phyloP scores from a whole-genome alignment of 2,113 vertebrate genomes.

The Oncorhynchus nerka region DNA sequence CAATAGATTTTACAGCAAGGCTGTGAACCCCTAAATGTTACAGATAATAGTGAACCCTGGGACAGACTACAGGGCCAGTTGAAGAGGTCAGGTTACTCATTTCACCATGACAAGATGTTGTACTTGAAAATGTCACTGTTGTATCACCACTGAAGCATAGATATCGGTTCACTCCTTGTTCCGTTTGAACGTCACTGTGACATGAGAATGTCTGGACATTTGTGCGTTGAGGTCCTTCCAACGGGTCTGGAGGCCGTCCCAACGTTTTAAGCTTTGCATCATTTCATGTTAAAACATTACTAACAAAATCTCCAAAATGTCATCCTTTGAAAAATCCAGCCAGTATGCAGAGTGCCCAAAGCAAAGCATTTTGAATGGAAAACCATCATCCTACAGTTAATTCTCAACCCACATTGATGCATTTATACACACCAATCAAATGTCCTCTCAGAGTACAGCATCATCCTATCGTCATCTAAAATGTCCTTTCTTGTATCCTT shows the following conservation, averaged over 20 bases:
- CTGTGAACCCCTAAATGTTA: constrained; percentile 14
- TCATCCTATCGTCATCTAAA: constrained; percentile 4
- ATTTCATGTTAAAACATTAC: not conserved
- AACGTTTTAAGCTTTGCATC: not conserved
- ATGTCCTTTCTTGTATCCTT: not conserved
- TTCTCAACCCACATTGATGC: not conserved
- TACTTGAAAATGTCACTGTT: not conserved
- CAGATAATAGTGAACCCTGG: constrained; percentile 13
- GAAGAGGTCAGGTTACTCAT: too few relatives aligned
- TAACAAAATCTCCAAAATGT: constrained; percentile 8
- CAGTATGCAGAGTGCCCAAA: not conserved
- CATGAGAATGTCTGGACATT: not conserved
- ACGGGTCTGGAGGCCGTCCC: not conserved
- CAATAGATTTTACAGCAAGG: too few relatives aligned
- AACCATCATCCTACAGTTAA: not conserved
- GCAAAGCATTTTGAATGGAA: constrained; percentile 1
- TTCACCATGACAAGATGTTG: too few relatives aligned
- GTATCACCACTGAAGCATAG: not conserved
- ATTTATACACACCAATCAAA: not conserved
- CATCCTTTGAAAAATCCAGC: constrained; percentile 6
- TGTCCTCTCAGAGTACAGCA: constrained; percentile 3
- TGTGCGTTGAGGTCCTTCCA: not conserved
- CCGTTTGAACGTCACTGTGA: not conserved
- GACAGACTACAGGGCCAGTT: not conserved
- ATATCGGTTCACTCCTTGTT: not conserved